phyloP scores from a whole-genome alignment of 2,797 vertebrate genomes.

The Heterohyrax brucei region DNA sequence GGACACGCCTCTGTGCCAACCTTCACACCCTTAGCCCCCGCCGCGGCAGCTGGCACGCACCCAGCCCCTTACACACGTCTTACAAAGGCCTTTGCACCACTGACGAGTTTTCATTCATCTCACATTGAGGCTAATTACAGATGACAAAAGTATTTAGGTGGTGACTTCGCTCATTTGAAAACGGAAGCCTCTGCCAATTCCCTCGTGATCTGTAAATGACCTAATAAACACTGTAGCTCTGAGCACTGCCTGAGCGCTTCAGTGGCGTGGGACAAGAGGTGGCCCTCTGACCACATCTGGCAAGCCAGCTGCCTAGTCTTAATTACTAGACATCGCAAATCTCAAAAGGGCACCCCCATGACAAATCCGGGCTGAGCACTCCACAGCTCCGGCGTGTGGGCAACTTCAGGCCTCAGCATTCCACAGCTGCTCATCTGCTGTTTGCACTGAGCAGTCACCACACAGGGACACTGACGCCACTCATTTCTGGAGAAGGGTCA shows the following conservation, averaged over 20 bases:
- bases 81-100: neutral
- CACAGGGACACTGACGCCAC: neutral
- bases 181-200: constrained; percentile 17
- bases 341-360: constrained; percentile 14
- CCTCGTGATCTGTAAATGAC: constrained; percentile 44
- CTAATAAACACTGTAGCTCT: constrained; percentile 54
- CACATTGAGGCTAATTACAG: constrained; percentile 40
- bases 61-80: neutral
- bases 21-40: neutral
- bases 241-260: neutral
- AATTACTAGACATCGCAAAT: constrained; percentile 48
- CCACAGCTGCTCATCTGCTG: neutral
- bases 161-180: neutral
- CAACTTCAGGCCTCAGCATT: neutral
- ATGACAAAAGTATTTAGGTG: constrained; percentile 21
- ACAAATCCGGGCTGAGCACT: neutral
- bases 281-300: constrained; percentile 48
- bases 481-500: neutral
- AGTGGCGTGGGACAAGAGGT: neutral
- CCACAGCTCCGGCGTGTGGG: neutral
- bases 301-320: constrained; percentile 57
- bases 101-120: neutral
- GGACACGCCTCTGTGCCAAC: neutral
- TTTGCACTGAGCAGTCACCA: neutral
- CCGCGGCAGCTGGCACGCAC: neutral